Conservation (phyloP, 2,888 invertebrate species). For the Ophion ellenae region DNA sequence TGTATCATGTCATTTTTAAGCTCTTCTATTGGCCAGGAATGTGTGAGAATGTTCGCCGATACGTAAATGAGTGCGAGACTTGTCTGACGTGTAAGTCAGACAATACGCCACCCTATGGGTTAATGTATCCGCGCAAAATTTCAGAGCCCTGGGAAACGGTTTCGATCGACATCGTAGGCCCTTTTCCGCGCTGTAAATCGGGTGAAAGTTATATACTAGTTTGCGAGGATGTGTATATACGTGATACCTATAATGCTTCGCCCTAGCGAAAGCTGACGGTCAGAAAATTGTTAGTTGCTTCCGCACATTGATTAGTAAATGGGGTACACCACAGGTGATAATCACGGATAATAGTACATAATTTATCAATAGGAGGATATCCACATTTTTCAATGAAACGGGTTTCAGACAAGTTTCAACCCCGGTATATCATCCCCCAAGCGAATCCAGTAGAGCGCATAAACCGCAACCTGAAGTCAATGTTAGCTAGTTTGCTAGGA, state of each 20-base stretch:
- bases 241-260: constrained; percentile 19
- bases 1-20: too few species aligned
- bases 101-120: constrained; percentile 7
- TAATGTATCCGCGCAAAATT: constrained; percentile 22
- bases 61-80: not conserved
- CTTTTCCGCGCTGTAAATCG: constrained; percentile 16
- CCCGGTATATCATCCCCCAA: too few species aligned
- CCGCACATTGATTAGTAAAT: too few species aligned
- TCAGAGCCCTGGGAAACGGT: not conserved
- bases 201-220: constrained; percentile 26
- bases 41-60: not conserved
- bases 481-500: too few species aligned
- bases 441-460: too few species aligned
- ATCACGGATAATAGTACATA: too few species aligned
- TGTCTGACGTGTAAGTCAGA: not conserved
- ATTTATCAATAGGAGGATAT: too few species aligned
- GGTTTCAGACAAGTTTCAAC: too few species aligned
- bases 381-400: too few species aligned
- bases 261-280: constrained; percentile 21
- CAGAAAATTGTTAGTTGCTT: too few species aligned
- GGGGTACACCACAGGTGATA: too few species aligned
- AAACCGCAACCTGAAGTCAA: too few species aligned
- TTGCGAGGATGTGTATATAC: constrained; percentile 14
- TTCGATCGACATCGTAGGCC: constrained; percentile 19
- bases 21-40: not conserved